Conservation (phyloP, 2,797 vertebrate genomes). For the Platalea minor region DNA sequence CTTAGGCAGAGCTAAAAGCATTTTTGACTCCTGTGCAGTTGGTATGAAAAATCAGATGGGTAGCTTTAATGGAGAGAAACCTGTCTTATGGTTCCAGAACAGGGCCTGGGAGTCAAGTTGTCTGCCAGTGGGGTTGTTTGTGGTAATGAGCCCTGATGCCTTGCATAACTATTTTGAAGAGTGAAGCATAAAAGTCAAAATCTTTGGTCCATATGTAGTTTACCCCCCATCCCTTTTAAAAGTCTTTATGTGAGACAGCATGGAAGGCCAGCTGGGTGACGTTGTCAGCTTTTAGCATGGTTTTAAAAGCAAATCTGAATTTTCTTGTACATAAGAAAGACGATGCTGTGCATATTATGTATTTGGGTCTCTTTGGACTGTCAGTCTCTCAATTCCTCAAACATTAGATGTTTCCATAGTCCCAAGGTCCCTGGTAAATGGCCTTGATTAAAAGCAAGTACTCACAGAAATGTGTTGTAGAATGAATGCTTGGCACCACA, state of each 20-base stretch:
- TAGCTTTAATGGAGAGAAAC: neutral
- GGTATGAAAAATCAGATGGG: neutral
- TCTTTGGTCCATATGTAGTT: neutral
- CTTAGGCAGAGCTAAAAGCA: neutral
- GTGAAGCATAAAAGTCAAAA: neutral
- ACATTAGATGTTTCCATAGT: neutral
- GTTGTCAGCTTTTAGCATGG: neutral
- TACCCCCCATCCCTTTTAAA: neutral
- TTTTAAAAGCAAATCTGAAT: neutral
- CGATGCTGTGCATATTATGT: neutral
- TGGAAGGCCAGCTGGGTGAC: neutral
- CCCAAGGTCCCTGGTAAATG: neutral
- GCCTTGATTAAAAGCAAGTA: neutral
- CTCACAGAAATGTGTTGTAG: neutral
- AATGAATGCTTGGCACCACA: neutral
- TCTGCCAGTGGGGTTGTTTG: neutral
- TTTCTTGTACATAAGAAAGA: neutral
- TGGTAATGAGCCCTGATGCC: neutral
- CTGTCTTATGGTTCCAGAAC: neutral
- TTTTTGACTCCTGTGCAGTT: neutral
- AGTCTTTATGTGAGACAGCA: accelerated
- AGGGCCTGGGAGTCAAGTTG: neutral
- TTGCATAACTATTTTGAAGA: neutral
- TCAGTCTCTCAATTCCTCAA: neutral
- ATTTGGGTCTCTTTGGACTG: neutral